Evolutionary conservation across 2,888 invertebrate species (phyloP).

Genomic region (Netelia fuscicornis): DNA sequence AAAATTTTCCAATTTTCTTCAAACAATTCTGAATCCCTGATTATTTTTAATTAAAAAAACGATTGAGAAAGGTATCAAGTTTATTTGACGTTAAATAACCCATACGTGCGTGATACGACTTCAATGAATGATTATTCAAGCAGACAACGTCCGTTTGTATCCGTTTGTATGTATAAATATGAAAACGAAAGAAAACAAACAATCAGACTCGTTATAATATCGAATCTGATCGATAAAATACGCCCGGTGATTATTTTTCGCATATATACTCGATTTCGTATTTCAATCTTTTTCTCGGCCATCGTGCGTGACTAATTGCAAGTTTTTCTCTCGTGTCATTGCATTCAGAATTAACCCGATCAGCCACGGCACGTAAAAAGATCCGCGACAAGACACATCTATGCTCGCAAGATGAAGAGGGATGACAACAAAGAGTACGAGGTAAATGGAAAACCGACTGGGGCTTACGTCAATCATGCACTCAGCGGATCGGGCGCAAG

Average conservation of each 20-base stretch:
- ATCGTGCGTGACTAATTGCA: constrained; percentile 42
- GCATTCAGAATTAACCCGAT: constrained; percentile 61
- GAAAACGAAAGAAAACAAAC: constrained; percentile 15
- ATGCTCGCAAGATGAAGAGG: constrained; percentile 77
- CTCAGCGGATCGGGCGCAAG: constrained; percentile 76
- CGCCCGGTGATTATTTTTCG: no score
- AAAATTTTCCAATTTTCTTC: background rate
- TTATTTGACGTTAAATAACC: background rate
- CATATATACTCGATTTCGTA: constrained; percentile 17
- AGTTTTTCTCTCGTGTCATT: constrained; percentile 19
- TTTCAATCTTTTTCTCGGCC: background rate
- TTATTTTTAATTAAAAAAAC: no score
- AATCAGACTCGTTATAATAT: constrained; percentile 40
- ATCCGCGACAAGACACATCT: constrained; percentile 48
- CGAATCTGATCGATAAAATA: background rate
- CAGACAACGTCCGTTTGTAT: constrained; percentile 57
- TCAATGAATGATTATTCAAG: constrained; percentile 17
- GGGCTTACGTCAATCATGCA: constrained; percentile 79
- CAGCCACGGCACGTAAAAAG: constrained; percentile 63
- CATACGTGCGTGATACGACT: constrained; percentile 18
- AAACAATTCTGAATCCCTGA: background rate
- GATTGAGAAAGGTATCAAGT: no score
- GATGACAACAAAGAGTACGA: constrained; percentile 70
- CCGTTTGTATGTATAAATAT: constrained; percentile 51
- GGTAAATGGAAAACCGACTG: constrained; percentile 71